These are phyloP conservation scores for Lochmaea capreae DNA, from an alignment of 2,888 invertebrate species.

Conservation along the genomic window DNA sequence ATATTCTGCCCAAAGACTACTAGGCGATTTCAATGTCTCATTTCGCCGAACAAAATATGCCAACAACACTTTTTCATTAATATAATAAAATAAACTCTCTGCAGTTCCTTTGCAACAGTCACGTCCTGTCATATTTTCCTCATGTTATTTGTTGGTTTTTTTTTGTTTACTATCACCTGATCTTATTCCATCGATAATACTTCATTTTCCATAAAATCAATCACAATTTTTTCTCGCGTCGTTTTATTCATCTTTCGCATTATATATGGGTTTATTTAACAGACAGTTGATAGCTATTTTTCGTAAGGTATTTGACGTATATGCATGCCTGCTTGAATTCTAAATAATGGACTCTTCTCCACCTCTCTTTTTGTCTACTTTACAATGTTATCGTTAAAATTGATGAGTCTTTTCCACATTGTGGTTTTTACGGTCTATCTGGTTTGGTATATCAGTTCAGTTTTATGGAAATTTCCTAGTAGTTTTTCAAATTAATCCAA, in stretches of 20 bases:
- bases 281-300: background rate
- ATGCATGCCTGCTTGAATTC: background rate
- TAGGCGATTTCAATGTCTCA: no score
- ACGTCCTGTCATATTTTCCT: no score
- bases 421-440: background rate
- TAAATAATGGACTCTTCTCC: constrained; percentile 7
- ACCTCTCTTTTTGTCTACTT: background rate
- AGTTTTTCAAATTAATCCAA: background rate
- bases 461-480: background rate
- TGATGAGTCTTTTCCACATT: constrained; percentile 12
- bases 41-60: no score
- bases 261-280: background rate
- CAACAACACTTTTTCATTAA: no score
- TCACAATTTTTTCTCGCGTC: no score
- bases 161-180: no score
- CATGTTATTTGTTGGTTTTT: no score
- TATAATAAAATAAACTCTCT: no score
- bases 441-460: background rate
- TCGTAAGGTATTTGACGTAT: background rate
- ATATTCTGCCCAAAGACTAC: no score
- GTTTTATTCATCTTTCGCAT: no score
- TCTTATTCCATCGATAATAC: background rate
- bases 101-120: no score
- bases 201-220: background rate
- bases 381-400: constrained; percentile 27